Evolutionary conservation across 1,140 invertebrate genomes (phyloP).

Genomic region (Drosophila bipectinata): DNA sequence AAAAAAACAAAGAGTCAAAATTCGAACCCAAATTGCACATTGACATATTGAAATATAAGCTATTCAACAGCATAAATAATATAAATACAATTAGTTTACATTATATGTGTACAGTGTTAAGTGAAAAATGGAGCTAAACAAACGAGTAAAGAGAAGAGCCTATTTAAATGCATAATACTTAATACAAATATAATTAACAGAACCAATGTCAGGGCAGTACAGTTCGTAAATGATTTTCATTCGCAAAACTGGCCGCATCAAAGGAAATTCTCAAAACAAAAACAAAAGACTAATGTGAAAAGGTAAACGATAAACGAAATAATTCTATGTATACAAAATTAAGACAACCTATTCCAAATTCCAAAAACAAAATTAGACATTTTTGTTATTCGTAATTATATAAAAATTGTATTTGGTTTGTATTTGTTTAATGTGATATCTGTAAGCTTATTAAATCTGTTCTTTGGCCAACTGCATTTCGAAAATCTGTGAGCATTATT

Average conservation of each 20-base stretch:
- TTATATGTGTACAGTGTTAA: slow-evolving; percentile 82
- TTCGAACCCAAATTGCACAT: slow-evolving; percentile 49
- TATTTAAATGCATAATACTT: slow-evolving; percentile 69
- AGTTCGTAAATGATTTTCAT: slow-evolving; percentile 53
- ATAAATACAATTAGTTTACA: slow-evolving; percentile 77
- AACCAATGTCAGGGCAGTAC: slow-evolving; percentile 65
- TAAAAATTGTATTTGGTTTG: slow-evolving; percentile 56
- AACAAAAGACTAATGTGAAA: slow-evolving; percentile 65
- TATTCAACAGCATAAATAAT: slow-evolving; percentile 54
- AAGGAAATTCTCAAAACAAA: slow-evolving; percentile 39
- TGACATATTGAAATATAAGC: slow-evolving; percentile 42
- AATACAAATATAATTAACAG: slow-evolving; percentile 38
- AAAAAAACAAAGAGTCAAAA: slow-evolving; percentile 27
- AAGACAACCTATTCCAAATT: slow-evolving; percentile 66
- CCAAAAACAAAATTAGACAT: slow-evolving; percentile 53
- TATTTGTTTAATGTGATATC: slow-evolving; percentile 74
- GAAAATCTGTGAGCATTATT: slow-evolving; percentile 47
- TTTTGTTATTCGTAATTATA: slow-evolving; percentile 69
- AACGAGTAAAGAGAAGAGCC: slow-evolving; percentile 58
- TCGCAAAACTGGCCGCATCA: slow-evolving; percentile 44
- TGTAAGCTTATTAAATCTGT: slow-evolving; percentile 62
- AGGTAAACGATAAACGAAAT: slow-evolving; percentile 59
- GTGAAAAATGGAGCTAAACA: slow-evolving; percentile 75
- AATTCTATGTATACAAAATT: slow-evolving; percentile 65
- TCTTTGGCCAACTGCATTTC: slow-evolving; percentile 63